A percentile compares a stretch with the other conserved stretches of the same genome.
These are phyloP conservation scores for Cephus runcator DNA, from an alignment of 2,888 invertebrate genomes.

Conservation along the genomic window DNA sequence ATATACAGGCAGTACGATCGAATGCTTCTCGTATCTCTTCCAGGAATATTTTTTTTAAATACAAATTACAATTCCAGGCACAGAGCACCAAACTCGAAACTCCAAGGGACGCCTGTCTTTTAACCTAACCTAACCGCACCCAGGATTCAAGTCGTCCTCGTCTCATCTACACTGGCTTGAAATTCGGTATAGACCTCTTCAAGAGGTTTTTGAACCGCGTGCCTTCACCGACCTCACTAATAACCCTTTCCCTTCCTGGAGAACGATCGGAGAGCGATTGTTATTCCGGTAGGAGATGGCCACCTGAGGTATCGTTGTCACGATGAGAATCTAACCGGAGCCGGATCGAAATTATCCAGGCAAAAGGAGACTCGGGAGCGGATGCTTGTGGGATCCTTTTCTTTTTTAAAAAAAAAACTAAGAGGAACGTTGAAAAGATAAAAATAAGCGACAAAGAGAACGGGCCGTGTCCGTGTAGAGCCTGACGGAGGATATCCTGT, in stretches of 20 bases:
- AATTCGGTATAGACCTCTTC: background rate
- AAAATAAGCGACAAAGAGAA: constrained; percentile 20
- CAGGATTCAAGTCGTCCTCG: background rate
- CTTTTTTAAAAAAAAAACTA: constrained; percentile 5
- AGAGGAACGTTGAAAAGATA: constrained; percentile 2
- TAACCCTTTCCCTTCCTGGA: background rate
- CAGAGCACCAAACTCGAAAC: constrained; percentile 37
- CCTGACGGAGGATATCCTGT: constrained; percentile 41
- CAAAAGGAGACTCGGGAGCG: constrained; percentile 21
- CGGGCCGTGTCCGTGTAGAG: constrained; percentile 9
- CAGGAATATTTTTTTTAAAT: constrained; percentile 28
- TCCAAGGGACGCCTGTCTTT: constrained; percentile 18
- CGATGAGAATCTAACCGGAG: background rate
- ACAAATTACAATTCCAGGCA: constrained; percentile 39
- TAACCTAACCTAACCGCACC: background rate
- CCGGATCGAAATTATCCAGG: constrained; percentile 36
- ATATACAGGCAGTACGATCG: background rate
- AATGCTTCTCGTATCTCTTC: constrained; percentile 35
- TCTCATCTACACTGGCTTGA: background rate
- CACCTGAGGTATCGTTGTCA: background rate
- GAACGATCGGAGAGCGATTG: background rate
- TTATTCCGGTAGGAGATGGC: background rate
- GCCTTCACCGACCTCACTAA: background rate
- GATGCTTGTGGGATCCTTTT: constrained; percentile 27
- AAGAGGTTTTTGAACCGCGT: background rate